phyloP scores from a whole-genome alignment of 92 coral and sea anemone species.

The Phenganax marumi region DNA sequence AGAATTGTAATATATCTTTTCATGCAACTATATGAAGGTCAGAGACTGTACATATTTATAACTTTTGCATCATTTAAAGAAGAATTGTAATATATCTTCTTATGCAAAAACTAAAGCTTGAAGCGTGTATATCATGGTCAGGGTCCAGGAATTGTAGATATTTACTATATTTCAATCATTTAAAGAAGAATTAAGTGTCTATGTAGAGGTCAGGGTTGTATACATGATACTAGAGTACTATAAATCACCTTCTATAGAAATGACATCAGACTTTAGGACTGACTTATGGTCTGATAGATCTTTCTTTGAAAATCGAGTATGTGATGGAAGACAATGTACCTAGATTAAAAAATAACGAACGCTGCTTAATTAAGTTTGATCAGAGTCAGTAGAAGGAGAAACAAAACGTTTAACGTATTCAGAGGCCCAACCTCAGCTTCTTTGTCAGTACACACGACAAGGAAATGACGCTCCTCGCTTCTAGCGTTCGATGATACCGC shows the following conservation, averaged over 20 bases:
- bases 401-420: constrained; percentile 51
- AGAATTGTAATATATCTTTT: no score
- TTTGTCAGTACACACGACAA: constrained; percentile 77
- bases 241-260: constrained; percentile 77
- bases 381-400: constrained; percentile 62
- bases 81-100: no score
- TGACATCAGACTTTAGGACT: constrained; percentile 72
- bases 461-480: constrained; percentile 73
- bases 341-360: background rate
- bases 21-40: no score
- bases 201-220: background rate
- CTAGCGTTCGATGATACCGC: constrained; percentile 38
- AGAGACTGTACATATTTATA: no score
- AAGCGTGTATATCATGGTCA: no score
- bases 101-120: no score
- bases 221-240: background rate
- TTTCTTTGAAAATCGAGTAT: constrained; percentile 67
- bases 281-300: constrained; percentile 67
- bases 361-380: background rate
- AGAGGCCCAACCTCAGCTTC: constrained; percentile 67
- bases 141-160: no score
- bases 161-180: no score
- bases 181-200: no score
- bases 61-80: no score
- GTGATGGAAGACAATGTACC: constrained; percentile 59